phyloP scores from a whole-genome alignment of 2,888 invertebrate genomes.

The Mylabris sibirica region DNA sequence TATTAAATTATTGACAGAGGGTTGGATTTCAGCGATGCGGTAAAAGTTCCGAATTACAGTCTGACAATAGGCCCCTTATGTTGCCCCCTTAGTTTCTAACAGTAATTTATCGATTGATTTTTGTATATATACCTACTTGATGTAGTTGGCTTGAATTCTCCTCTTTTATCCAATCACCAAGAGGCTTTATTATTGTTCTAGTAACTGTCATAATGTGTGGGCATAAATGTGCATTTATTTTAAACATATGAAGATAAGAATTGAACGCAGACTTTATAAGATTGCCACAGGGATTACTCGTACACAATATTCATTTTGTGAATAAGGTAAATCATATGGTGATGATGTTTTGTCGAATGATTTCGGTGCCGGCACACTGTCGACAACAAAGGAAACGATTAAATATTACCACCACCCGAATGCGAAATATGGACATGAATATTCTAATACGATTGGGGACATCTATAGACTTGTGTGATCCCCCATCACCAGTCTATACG shows the following conservation, averaged over 20 bases:
- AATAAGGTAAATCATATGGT: not conserved
- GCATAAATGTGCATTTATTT: not conserved
- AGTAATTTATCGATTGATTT: not conserved
- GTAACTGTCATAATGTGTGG: not conserved
- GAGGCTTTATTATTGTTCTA: not conserved
- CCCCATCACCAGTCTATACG: conserved; percentile 41
- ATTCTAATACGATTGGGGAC: conserved; percentile 36
- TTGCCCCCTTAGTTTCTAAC: not conserved
- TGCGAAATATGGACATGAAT: conserved; percentile 40
- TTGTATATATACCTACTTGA: not conserved
- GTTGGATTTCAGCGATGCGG: conserved; percentile 1
- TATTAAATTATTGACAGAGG: conserved; percentile 12
- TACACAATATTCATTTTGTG: not conserved
- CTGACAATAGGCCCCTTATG: conserved; percentile 1
- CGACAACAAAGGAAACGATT: conserved; percentile 30
- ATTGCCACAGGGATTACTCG: conserved; percentile 25
- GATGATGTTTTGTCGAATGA: not conserved
- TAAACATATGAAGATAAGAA: conserved; percentile 26
- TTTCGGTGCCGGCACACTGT: not conserved
- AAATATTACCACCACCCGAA: conserved; percentile 32
- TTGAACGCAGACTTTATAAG: conserved; percentile 23
- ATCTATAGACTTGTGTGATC: conserved; percentile 31
- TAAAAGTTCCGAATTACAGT: conserved; percentile 7
- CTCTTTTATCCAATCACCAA: not conserved
- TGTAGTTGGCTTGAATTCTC: not conserved